Base-by-base conservation (phyloP, 1,140 invertebrate species). In the Carposina sasakii region DNA sequence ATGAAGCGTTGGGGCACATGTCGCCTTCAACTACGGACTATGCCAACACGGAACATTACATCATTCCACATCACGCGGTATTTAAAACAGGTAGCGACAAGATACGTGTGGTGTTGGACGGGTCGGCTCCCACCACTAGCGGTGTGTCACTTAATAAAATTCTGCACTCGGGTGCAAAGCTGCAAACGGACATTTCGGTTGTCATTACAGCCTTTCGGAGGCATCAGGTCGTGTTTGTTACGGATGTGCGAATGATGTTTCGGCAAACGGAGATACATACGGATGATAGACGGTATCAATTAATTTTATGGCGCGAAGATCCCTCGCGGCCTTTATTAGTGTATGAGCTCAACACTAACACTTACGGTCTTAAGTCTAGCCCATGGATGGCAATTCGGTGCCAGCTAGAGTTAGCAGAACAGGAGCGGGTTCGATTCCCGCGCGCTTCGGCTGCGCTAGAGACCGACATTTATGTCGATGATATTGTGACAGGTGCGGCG, bases 191-290 rank as follows among this genome's bases (percentile, higher is more conserved):
- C 26, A 46, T 86, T 20, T 64, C 73, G 41, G 34, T 54, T 9
- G 60, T 83, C 13, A n/a, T 86, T 5, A 10, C 75, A 0, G 48
- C 69, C n/a, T 87, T 87, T 57, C 49, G 84, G 13, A 49, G 36
- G 4, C 63, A 71, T 41, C 26, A 41, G 13, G 44, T 75, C 26
- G 54, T 52, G 9, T 52, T 85, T 13, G 55, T 49, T 5, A 63
- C 59, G 16, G 79, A 86, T 37, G 64, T 85, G 30, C 50, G 48
- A 28, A 77, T 75, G 58, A 85, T 85, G 78, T 87, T 76, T 46
- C 50, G 75, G 9, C n/a, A n/a, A n/a, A n/a, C n/a, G n/a, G n/a
- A n/a, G n/a, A n/a, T n/a, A n/a, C 43, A 72, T 43, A 21, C 53
- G 17, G 49, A 65, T 4, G 63, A 85, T 39, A 24, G 54, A 9